phyloP scores from a whole-genome alignment of 1,140 invertebrate species.

The Harpegnathos saltator region DNA sequence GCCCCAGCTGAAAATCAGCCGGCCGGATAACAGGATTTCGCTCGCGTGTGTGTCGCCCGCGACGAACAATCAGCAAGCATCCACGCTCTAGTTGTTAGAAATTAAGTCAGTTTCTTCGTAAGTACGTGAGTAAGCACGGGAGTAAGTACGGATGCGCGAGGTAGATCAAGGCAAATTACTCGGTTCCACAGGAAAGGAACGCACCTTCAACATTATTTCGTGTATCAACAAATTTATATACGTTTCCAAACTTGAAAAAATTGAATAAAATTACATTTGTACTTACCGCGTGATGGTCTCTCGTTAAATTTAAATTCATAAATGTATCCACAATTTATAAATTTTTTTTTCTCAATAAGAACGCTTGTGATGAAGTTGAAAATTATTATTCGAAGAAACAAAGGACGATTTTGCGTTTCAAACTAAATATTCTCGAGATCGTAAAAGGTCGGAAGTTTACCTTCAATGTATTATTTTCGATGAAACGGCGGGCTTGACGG shows the following conservation, averaged over 20 bases:
- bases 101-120: slow-evolving; percentile 45
- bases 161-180: slow-evolving; percentile 9
- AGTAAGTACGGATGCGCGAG: background rate
- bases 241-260: too few relatives aligned
- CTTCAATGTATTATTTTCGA: background rate
- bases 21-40: slow-evolving; percentile 55
- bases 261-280: too few relatives aligned
- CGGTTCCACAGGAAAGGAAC: background rate
- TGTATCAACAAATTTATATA: too few relatives aligned
- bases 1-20: slow-evolving; percentile 66
- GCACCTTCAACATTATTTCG: too few relatives aligned
- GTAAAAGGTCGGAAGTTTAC: too few relatives aligned
- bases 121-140: slow-evolving; percentile 20
- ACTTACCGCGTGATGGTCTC: background rate
- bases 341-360: too few relatives aligned
- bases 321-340: background rate
- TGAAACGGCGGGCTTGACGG: background rate
- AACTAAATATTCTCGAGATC: too few relatives aligned
- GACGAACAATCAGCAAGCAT: slow-evolving; percentile 54
- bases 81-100: slow-evolving; percentile 44
- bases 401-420: too few relatives aligned
- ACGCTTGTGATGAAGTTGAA: too few relatives aligned
- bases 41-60: slow-evolving; percentile 54
- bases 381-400: too few relatives aligned
- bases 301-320: background rate